Conservation (phyloP, 2,888 invertebrate species). For the Hirtodrosophila alboralis region DNA sequence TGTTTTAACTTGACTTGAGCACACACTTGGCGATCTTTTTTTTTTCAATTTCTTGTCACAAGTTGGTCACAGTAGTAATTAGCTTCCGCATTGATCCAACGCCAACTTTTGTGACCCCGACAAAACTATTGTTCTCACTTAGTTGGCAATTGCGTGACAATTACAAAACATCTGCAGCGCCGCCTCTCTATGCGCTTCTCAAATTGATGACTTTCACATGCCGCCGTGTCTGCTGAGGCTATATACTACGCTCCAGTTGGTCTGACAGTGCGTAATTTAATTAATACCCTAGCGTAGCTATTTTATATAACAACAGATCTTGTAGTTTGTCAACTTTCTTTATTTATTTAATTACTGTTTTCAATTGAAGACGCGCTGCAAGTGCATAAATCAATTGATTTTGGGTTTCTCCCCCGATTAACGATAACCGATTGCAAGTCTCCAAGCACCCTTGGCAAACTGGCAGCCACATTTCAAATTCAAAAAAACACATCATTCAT, state of each 20-base stretch:
- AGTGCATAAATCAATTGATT: conserved; percentile 77
- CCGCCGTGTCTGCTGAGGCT: conserved; percentile 39
- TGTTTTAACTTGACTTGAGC: neutral
- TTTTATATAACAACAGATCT: conserved; percentile 13
- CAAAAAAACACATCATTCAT: conserved; percentile 58
- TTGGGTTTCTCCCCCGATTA: conserved; percentile 40
- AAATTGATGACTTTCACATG: conserved; percentile 38
- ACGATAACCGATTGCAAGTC: conserved; percentile 4
- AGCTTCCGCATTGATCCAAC: conserved; percentile 40
- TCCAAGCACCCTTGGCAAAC: conserved; percentile 26
- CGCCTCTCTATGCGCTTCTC: conserved; percentile 33
- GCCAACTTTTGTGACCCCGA: neutral
- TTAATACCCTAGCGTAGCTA: conserved; percentile 46
- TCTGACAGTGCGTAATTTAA: conserved; percentile 59
- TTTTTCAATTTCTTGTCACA: conserved; percentile 4
- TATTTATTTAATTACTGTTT: conserved; percentile 76
- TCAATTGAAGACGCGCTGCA: conserved; percentile 56
- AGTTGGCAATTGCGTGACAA: conserved; percentile 36
- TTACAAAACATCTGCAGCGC: conserved; percentile 25
- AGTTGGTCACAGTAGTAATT: conserved; percentile 4
- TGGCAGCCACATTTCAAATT: conserved; percentile 28
- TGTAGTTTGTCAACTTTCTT: conserved; percentile 52
- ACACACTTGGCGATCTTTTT: neutral
- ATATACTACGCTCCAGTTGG: conserved; percentile 39
- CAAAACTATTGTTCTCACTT: conserved; percentile 40